Percentiles rank a stretch among this genome's conserved stretches.
phyloP scores from a whole-genome alignment of 2,797 vertebrate species.

The Rhabdophis nuchalis region DNA sequence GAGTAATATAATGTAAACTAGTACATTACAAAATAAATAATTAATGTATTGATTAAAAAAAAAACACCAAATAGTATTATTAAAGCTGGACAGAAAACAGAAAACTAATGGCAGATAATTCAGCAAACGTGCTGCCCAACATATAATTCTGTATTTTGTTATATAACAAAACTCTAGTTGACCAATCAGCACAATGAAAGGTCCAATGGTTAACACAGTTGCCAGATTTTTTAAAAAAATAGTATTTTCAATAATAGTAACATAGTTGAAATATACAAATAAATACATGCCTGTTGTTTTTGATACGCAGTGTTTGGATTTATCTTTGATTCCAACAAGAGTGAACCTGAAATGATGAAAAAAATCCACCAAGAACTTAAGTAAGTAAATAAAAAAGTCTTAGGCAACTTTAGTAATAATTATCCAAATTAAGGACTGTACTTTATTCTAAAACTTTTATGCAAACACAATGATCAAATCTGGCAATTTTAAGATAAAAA shows the following conservation, averaged over 20 bases:
- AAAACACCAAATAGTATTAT: not conserved
- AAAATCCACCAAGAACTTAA: slow-evolving; percentile 38
- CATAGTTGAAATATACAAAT: slow-evolving; percentile 42
- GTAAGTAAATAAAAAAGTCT: not conserved
- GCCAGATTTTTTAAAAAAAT: not conserved
- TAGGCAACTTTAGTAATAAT: slow-evolving; percentile 9
- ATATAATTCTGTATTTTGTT: not conserved
- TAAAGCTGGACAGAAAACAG: not conserved
- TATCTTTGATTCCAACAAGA: slow-evolving; percentile 97
- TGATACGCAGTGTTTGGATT: slow-evolving; percentile 98
- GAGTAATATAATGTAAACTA: not conserved
- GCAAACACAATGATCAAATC: not conserved
- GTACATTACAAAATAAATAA: not conserved
- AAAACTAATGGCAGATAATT: not conserved
- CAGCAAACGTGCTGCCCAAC: not conserved
- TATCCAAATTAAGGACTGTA: not conserved
- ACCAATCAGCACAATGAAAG: not conserved
- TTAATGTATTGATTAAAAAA: not conserved
- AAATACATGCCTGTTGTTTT: slow-evolving; percentile 92
- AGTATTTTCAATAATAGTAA: slow-evolving; percentile 24
- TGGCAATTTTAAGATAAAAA: not conserved
- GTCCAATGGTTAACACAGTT: not conserved
- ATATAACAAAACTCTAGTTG: not conserved
- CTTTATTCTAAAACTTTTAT: not conserved
- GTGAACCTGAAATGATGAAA: slow-evolving; percentile 82